Percentiles rank a stretch among this genome's conserved stretches.
phyloP scores from a whole-genome alignment of 2,113 vertebrate species.

The Miniopterus natalensis region DNA sequence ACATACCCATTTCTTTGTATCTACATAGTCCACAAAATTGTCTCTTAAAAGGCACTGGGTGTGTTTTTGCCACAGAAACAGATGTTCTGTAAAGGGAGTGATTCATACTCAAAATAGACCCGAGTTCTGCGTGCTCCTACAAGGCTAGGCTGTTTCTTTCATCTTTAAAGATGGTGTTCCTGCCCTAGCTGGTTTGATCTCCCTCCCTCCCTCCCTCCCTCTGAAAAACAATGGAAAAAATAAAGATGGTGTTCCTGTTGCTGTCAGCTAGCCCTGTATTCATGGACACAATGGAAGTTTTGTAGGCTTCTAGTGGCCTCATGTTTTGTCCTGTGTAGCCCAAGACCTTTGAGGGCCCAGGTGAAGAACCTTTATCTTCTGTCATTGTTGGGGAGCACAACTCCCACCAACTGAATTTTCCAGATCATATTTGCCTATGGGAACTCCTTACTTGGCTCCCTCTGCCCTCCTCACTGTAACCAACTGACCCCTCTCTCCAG shows the following conservation, averaged over 20 bases:
- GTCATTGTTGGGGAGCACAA: background rate
- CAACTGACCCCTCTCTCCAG: background rate
- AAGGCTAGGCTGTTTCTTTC: background rate
- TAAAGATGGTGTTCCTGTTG: background rate
- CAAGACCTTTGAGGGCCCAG: background rate
- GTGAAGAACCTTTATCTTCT: background rate
- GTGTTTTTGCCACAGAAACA: slow-evolving; percentile 1
- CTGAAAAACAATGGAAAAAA: too few relatives aligned
- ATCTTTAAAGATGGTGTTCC: background rate
- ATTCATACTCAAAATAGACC: background rate
- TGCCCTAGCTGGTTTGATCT: background rate
- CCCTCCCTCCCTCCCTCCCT: too few relatives aligned
- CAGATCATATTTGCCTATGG: background rate
- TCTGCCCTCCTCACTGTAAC: background rate
- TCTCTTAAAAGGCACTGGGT: background rate
- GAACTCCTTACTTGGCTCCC: background rate
- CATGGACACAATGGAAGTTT: background rate
- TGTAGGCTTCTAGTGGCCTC: background rate
- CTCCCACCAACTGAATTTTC: background rate
- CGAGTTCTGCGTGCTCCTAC: background rate
- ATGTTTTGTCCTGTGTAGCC: background rate
- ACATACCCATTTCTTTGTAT: background rate
- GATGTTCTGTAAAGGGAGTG: background rate
- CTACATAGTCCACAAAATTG: background rate
- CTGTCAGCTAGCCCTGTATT: background rate